Conservation (phyloP, 2,888 invertebrate genomes). For the Dryococelus australis region DNA sequence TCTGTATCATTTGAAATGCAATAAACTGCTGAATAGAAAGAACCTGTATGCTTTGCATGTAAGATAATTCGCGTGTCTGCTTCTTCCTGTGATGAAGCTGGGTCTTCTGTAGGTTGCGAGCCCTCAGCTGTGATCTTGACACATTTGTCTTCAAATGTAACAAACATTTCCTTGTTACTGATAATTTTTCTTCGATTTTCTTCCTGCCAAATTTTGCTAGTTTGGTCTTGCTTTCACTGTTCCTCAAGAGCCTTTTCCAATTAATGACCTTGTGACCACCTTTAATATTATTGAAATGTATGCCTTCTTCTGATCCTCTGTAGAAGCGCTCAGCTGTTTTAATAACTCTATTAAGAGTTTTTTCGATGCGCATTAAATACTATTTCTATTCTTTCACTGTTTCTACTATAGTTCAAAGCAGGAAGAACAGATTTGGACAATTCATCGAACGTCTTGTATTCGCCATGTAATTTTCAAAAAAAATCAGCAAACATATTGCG, state of each 20-base stretch:
- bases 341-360: too few species aligned
- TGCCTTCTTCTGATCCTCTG: conserved; percentile 13
- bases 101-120: neutral
- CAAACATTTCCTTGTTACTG: conserved; percentile 22
- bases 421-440: neutral
- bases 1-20: neutral
- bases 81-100: neutral
- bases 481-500: too few species aligned
- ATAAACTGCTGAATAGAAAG: conserved; percentile 18
- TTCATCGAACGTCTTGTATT: neutral
- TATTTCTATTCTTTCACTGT: neutral
- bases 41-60: neutral
- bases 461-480: too few species aligned
- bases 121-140: neutral
- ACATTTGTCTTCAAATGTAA: neutral
- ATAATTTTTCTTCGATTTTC: neutral
- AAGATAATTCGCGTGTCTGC: neutral
- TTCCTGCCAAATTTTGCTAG: conserved; percentile 19
- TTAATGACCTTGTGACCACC: conserved; percentile 11
- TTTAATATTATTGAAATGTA: neutral
- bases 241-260: conserved; percentile 4
- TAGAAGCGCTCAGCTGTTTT: neutral
- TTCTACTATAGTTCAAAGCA: neutral
- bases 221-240: conserved; percentile 5
- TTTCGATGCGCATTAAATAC: neutral